Evolutionary conservation across 2,888 invertebrate species (phyloP).

Genomic region (Lithophane ornitopus): DNA sequence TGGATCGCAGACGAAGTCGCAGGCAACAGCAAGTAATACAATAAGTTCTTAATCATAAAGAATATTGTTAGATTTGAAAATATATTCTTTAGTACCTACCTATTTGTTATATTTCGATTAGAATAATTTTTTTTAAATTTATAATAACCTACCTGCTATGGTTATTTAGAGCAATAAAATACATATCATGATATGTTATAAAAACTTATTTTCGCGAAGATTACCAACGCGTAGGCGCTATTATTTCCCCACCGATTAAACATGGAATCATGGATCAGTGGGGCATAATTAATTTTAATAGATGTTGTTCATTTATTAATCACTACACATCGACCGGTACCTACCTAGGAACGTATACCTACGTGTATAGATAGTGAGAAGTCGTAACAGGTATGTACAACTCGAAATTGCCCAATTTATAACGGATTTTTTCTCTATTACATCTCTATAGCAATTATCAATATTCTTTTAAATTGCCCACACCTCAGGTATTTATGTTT

Average conservation of each 20-base stretch:
- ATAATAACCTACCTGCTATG: background rate
- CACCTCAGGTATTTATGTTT: slow-evolving; percentile 5
- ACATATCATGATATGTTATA: background rate
- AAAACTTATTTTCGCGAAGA: slow-evolving; percentile 29
- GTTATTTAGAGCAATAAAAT: slow-evolving; percentile 3
- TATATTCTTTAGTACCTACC: background rate
- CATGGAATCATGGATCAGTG: slow-evolving; percentile 19
- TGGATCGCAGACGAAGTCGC: too few species aligned
- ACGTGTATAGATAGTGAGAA: background rate
- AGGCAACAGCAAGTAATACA: background rate
- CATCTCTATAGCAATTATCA: slow-evolving; percentile 23
- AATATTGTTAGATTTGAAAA: background rate
- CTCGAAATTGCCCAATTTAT: slow-evolving; percentile 35
- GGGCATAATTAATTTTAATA: slow-evolving; percentile 46
- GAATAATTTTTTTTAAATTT: background rate
- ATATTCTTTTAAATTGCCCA: background rate
- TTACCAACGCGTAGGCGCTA: background rate
- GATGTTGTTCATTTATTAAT: slow-evolving; percentile 26
- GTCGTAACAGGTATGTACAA: background rate
- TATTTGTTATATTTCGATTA: background rate
- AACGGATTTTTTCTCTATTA: slow-evolving; percentile 20
- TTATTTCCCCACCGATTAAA: slow-evolving; percentile 5
- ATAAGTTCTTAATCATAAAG: background rate
- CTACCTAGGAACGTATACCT: background rate
- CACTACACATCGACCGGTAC: background rate